Base-by-base conservation (phyloP, 2,888 invertebrate species). In the Morpho achilles region DNA sequence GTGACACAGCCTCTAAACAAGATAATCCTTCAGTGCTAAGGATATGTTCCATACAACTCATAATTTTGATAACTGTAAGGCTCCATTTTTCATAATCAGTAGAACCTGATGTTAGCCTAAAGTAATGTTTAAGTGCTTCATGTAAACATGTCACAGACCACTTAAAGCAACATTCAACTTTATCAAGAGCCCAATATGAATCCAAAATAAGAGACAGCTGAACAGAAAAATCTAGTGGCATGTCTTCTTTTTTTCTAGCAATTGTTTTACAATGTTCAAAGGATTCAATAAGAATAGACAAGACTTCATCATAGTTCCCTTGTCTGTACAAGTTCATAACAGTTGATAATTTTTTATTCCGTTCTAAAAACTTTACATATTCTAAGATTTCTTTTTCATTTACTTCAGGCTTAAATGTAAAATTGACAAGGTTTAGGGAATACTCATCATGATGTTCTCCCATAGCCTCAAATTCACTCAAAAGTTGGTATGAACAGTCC, bases 121-220 rank as follows among this genome's bases (percentile, higher is more conserved):
- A 88, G 72, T 93, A 94, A 76, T 93, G 93, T 54, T 93, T 92
- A 54, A 96, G 87, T 1, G 95, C 92, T 84, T 96, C 96, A 74
- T 95, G 92, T 23, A 96, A 85, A 70, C 95, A 95, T 56, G 92
- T 93, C 69, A 97, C 94, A 1, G 94, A 93, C 96, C 96, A 97
- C 65, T 93, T 86, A 62, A 95, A 93, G 73, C 96, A 95, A 50
- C 94, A 93, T 62, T 93, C 87, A 8, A 84, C 84, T 66, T 93
- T 91, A 58, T 92, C 87, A 44, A 94, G 78, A 57, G 93, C 92
- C 92, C 93, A 93, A 60, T 94, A 91, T 47, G 94, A 92, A 60
- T 95, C 94, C 61, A 95, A 82, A 62, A 95, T 87, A 56, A 95
- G 83, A 8, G 92, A 91, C 42, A 93, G 79, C 62, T 93, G 90